A percentile compares a stretch with the other conserved stretches of the same genome.
Evolutionary conservation across 2,797 vertebrate genomes (phyloP).

Genomic region (Trematomus bernacchii): DNA sequence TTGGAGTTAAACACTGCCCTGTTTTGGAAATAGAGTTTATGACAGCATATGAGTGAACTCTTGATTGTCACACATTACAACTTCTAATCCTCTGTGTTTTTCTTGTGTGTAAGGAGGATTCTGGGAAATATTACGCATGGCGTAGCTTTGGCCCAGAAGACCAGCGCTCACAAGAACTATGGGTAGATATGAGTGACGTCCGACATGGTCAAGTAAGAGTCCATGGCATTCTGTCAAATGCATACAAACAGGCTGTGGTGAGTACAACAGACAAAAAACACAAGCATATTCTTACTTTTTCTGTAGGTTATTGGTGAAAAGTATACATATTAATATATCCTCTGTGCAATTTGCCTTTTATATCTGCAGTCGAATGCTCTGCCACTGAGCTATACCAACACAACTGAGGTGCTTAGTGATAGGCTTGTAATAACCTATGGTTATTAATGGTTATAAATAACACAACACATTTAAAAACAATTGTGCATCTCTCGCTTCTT

Average conservation of each 20-base stretch:
- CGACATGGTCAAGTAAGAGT: conserved; percentile 87
- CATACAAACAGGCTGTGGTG: conserved; percentile 93
- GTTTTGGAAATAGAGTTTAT: conserved; percentile 56
- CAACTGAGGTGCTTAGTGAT: too few species aligned
- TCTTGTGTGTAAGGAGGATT: conserved; percentile 86
- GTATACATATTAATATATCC: not conserved
- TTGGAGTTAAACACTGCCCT: conserved; percentile 66
- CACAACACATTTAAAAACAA: too few species aligned
- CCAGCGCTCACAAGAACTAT: conserved; percentile 79
- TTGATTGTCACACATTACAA: conserved; percentile 3
- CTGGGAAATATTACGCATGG: conserved; percentile 90
- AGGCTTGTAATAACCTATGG: too few species aligned
- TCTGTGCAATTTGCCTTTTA: not conserved
- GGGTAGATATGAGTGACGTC: conserved; percentile 87
- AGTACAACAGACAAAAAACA: conserved; percentile 64
- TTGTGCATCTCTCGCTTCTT: too few species aligned
- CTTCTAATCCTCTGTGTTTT: conserved; percentile 37
- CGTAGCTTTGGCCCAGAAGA: conserved; percentile 86
- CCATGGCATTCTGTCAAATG: conserved; percentile 92
- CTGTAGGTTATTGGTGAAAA: not conserved
- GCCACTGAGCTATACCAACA: conserved; percentile 71
- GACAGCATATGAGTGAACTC: conserved; percentile 23
- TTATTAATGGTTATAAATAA: too few species aligned
- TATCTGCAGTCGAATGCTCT: conserved; percentile 73
- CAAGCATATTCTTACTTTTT: not conserved